Base-by-base conservation (phyloP, 2,797 vertebrate genomes). In the Crocidura indochinensis region DNA sequence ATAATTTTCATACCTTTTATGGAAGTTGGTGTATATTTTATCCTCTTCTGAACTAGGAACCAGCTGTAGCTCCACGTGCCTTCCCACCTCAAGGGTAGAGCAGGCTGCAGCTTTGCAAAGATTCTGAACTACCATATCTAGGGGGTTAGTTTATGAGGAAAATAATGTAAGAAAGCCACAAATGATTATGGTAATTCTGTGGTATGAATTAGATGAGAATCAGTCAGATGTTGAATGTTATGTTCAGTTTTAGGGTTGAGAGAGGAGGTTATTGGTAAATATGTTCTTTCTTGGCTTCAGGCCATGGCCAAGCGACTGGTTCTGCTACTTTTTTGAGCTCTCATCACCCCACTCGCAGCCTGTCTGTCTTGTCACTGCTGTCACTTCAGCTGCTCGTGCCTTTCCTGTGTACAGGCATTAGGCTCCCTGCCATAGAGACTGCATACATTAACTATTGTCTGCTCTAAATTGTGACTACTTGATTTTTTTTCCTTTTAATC, bases 371-470 rank as follows among this genome's bases (percentile, higher is more conserved):
- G 0, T 79, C 75, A 73, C 89, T 91, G 91, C 94, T 95, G 87
- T 89, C 93, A n/a, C 81, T 81, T 93, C 77, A 94, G 90, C 96
- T 96, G 92, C 87, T 92, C 2, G 5, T 72, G 87, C 77, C 87
- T 84, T 91, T 89, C 87, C 87, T 44, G 69, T 84, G 84, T 84
- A 91, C 88, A 95, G 84, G 76, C 91, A 12, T 51, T 80, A 64
- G 93, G 91, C 94, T 94, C 78, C 78, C 87, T 91, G 94, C 92
- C 95, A 95, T 0, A 3, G 89, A 89, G 56, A 89, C 94, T 95
- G 94, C 94, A 92, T 95, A 93, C 56, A 87, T 94, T 95, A 96
- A 84, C 91, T 53, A 91, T 88, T 95, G 84, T 95, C 93, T 93
- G 84, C 68, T 87, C 77, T 80, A 95, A 93, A 82, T 79, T 87